These are phyloP conservation scores for Ophraella communa DNA, from an alignment of 2,888 invertebrate species.

Conservation along the genomic window DNA sequence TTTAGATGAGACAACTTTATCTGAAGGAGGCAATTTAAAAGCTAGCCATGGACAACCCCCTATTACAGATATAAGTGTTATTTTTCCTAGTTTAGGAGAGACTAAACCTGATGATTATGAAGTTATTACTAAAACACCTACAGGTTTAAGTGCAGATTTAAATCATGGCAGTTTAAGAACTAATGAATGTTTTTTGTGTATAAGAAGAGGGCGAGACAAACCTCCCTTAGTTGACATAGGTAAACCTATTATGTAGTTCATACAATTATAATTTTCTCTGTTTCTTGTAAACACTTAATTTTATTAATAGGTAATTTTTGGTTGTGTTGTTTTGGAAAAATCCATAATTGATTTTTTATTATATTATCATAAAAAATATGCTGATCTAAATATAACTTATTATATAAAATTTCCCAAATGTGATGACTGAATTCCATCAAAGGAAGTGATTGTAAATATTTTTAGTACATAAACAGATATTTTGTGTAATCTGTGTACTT, in stretches of 20 bases:
- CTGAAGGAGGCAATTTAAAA: constrained; percentile 82
- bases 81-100: constrained; percentile 90
- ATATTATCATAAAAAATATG: neutral
- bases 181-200: constrained; percentile 92
- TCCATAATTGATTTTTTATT: neutral
- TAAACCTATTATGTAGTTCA: constrained; percentile 57
- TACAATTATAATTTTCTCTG: neutral
- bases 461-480: neutral
- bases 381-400: neutral
- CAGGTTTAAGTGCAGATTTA: constrained; percentile 89
- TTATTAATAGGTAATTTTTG: too few relatives aligned
- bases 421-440: neutral
- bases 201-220: constrained; percentile 88
- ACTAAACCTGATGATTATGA: constrained; percentile 80
- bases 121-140: constrained; percentile 77
- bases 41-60: constrained; percentile 86
- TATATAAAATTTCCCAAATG: neutral
- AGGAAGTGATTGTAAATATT: neutral
- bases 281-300: too few relatives aligned
- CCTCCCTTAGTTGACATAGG: constrained; percentile 98
- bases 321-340: neutral
- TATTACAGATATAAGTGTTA: constrained; percentile 93
- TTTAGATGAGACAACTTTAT: constrained; percentile 73
- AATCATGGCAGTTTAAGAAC: constrained; percentile 97
- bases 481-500: neutral